Evolutionary conservation across 1,140 invertebrate genomes (phyloP).

Genomic region (Drosophila parvula): DNA sequence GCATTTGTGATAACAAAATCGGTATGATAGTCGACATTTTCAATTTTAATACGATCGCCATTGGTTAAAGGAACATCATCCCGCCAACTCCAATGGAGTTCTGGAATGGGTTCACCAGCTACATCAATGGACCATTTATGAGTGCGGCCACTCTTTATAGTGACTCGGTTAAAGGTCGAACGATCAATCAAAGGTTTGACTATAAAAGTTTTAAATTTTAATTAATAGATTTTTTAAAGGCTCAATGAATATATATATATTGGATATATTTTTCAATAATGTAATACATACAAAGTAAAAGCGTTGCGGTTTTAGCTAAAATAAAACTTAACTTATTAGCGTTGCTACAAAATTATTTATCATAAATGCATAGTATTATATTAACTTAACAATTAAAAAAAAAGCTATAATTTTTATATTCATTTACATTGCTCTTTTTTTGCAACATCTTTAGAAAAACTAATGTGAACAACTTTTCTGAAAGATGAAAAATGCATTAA

Average conservation of each 20-base stretch:
- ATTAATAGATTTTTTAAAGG: conserved; percentile 31
- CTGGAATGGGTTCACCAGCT: conserved; percentile 94
- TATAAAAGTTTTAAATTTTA: conserved; percentile 77
- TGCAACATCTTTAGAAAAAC: not conserved
- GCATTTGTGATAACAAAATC: conserved; percentile 94
- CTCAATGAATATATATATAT: not conserved
- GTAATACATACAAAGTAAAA: conserved; percentile 46
- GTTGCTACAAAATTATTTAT: not conserved
- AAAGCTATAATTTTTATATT: not conserved
- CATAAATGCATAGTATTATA: conserved; percentile 14
- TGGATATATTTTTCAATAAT: not conserved
- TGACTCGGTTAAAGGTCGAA: conserved; percentile 92
- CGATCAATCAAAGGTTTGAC: conserved; percentile 97
- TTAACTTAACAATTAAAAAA: not conserved
- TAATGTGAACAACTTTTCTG: not conserved
- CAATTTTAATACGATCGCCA: conserved; percentile 94
- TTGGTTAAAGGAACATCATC: conserved; percentile 92
- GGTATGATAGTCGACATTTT: conserved; percentile 95
- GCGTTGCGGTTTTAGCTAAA: conserved; percentile 32
- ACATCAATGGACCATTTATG: conserved; percentile 97
- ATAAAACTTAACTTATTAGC: conserved; percentile 10
- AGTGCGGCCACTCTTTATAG: conserved; percentile 95
- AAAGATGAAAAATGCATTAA: not conserved
- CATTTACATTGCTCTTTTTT: not conserved
- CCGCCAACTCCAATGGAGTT: conserved; percentile 93